phyloP scores from a whole-genome alignment of 2,888 invertebrate genomes.

The Oscheius sp. region DNA sequence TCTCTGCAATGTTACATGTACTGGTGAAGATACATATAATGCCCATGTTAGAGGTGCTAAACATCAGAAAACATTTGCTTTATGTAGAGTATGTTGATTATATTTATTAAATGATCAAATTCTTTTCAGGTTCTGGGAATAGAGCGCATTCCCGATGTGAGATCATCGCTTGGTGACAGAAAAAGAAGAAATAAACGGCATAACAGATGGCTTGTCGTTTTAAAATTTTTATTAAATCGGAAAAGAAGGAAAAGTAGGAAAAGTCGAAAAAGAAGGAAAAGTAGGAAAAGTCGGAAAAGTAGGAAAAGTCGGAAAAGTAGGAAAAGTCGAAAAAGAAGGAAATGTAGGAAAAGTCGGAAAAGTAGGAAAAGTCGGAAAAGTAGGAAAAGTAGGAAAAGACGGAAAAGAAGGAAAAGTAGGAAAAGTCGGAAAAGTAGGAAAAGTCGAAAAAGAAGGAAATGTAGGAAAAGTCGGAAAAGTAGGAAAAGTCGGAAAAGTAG shows the following conservation, averaged over 20 bases:
- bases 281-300: neutral
- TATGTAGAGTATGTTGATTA: conserved; percentile 81
- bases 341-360: too few relatives aligned
- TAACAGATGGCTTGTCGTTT: neutral
- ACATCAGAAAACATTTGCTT: conserved; percentile 94
- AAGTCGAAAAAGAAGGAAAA: conserved; percentile 35
- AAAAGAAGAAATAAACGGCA: conserved; percentile 20
- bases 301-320: too few relatives aligned
- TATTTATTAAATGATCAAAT: neutral
- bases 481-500: too few relatives aligned
- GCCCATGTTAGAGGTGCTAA: conserved; percentile 93
- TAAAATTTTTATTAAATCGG: too few relatives aligned
- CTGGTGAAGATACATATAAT: conserved; percentile 97
- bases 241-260: conserved; percentile 21
- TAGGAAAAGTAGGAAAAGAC: too few relatives aligned
- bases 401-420: too few relatives aligned
- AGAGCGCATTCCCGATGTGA: conserved; percentile 32
- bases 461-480: too few relatives aligned
- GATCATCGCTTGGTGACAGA: conserved; percentile 29
- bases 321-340: too few relatives aligned
- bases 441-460: too few relatives aligned
- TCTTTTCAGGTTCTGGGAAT: conserved; percentile 31
- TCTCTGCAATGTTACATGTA: conserved; percentile 97
- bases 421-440: too few relatives aligned
- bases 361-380: too few relatives aligned